Conservation (phyloP, 2,888 invertebrate species). For the Drosophila quinaria region DNA sequence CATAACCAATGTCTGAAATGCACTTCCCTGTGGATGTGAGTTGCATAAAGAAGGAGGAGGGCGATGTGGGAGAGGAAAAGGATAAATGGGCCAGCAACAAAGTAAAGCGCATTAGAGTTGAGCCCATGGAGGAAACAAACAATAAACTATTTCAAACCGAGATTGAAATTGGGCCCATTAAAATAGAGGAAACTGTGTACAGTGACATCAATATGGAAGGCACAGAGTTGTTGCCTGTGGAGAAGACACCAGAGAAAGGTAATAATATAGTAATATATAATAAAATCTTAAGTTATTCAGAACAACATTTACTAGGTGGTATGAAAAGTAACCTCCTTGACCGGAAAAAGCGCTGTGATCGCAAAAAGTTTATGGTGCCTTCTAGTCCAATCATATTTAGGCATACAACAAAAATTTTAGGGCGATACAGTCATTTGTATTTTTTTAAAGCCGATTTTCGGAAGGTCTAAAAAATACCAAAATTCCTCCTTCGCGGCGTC, state of each 20-base stretch:
- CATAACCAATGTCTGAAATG: conserved; percentile 6
- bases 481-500: too few species aligned
- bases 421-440: too few species aligned
- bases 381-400: too few species aligned
- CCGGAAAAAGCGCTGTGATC: too few species aligned
- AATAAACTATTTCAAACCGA: neutral
- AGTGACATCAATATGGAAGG: neutral
- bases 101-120: neutral
- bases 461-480: too few species aligned
- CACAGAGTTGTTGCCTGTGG: neutral
- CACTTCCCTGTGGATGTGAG: conserved; percentile 1
- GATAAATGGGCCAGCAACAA: neutral
- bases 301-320: too few species aligned
- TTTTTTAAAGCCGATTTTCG: too few species aligned
- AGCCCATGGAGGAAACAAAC: neutral
- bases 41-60: conserved; percentile 2
- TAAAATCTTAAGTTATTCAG: too few species aligned
- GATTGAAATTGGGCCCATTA: conserved; percentile 27
- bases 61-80: neutral
- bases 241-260: neutral
- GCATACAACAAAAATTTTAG: too few species aligned
- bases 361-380: too few species aligned
- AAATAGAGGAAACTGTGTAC: conserved; percentile 7
- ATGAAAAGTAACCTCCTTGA: too few species aligned
- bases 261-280: neutral